phyloP scores from a whole-genome alignment of 2,113 vertebrate species.

The Dryoscopus gambensis region DNA sequence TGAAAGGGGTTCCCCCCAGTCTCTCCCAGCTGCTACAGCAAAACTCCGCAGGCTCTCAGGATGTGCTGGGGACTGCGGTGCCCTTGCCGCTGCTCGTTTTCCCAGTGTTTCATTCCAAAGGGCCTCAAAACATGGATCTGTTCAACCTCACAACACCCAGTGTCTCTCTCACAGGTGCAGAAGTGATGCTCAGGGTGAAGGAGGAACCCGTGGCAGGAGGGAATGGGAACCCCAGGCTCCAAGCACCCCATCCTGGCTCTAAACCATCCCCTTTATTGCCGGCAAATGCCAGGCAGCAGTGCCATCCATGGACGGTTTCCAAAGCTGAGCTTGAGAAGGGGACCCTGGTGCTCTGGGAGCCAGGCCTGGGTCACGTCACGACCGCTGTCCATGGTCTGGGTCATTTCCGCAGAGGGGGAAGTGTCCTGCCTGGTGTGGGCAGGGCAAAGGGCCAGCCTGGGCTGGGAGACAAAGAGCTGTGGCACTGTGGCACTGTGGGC shows the following conservation, averaged over 20 bases:
- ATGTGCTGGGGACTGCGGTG: background rate
- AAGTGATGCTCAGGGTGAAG: background rate
- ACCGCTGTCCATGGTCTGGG: rapidly evolving
- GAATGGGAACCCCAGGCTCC: background rate
- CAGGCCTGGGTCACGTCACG: rapidly evolving
- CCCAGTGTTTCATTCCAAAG: background rate
- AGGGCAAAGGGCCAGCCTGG: background rate
- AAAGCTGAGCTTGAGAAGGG: background rate
- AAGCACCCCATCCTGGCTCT: background rate
- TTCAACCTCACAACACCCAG: background rate
- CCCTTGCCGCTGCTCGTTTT: rapidly evolving
- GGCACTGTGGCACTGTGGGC: background rate
- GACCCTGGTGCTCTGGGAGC: background rate
- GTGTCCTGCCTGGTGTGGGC: background rate
- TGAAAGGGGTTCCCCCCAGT: background rate
- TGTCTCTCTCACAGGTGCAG: background rate
- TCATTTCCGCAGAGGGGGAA: background rate
- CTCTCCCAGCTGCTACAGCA: background rate
- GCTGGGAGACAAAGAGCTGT: background rate
- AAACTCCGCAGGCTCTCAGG: background rate
- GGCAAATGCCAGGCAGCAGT: rapidly evolving
- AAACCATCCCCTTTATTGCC: rapidly evolving
- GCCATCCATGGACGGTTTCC: background rate
- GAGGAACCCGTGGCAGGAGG: background rate
- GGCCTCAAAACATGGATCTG: background rate